A percentile compares a stretch with the other conserved stretches of the same genome.
phyloP scores from a whole-genome alignment of 2,888 invertebrate species.

The Melanchra persicariae region DNA sequence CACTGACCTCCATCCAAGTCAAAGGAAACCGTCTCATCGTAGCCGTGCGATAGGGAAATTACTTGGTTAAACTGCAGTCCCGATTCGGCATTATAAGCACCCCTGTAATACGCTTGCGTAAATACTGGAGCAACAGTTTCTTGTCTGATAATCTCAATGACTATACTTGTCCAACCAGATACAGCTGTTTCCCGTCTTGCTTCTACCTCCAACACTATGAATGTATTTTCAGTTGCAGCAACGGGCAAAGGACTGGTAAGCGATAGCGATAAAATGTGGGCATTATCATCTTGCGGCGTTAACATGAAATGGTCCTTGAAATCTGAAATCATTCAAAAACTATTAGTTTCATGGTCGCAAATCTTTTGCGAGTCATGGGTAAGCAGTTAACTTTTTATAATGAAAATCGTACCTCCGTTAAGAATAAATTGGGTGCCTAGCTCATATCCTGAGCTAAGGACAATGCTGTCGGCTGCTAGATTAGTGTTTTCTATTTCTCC shows the following conservation, averaged over 20 bases:
- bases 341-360: not conserved
- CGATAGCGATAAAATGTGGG: slow-evolving; percentile 68
- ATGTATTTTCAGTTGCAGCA: slow-evolving; percentile 68
- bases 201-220: slow-evolving; percentile 78
- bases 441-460: slow-evolving; percentile 74
- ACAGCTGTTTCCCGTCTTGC: slow-evolving; percentile 77
- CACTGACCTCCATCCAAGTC: slow-evolving; percentile 33
- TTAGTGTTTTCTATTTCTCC: slow-evolving; percentile 70
- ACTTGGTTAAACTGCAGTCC: slow-evolving; percentile 69
- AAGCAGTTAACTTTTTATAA: not conserved
- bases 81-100: slow-evolving; percentile 68
- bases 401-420: slow-evolving; percentile 73
- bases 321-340: slow-evolving; percentile 69
- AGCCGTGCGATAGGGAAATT: slow-evolving; percentile 72
- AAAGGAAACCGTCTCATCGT: slow-evolving; percentile 33
- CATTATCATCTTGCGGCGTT: slow-evolving; percentile 46
- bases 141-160: slow-evolving; percentile 73
- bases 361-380: not conserved
- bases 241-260: slow-evolving; percentile 61
- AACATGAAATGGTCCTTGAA: slow-evolving; percentile 68
- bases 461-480: slow-evolving; percentile 70
- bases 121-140: slow-evolving; percentile 71
- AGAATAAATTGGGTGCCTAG: slow-evolving; percentile 71
- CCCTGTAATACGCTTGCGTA: slow-evolving; percentile 73
- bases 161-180: slow-evolving; percentile 71